Conservation (phyloP, 2,113 vertebrate species). For the Melanostigma gelatinosum region DNA sequence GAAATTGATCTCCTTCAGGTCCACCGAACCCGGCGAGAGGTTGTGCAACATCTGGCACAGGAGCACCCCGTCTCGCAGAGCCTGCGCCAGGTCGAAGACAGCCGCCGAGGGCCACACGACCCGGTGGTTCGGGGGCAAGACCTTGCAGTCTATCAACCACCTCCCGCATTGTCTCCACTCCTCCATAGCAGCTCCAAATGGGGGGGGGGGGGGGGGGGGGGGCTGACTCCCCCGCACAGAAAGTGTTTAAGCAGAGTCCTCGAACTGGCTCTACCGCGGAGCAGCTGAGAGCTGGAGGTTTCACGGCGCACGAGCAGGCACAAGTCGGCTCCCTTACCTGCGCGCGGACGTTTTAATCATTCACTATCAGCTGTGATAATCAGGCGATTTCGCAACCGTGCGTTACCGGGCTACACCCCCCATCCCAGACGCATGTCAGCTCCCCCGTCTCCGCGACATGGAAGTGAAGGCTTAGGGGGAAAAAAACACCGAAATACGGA, state of each 20-base stretch:
- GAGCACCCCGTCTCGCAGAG: slow-evolving; percentile 95
- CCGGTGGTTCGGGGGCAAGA: slow-evolving; percentile 94
- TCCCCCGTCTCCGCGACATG: slow-evolving; percentile 15
- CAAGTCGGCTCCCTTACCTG: slow-evolving; percentile 32
- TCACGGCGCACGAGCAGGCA: slow-evolving; percentile 36
- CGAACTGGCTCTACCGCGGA: slow-evolving; percentile 11
- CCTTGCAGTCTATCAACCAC: slow-evolving; percentile 98
- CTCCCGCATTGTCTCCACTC: slow-evolving; percentile 98
- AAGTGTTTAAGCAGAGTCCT: slow-evolving; percentile 13
- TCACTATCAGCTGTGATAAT: slow-evolving; percentile 30
- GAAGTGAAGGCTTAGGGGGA: slow-evolving; percentile 14
- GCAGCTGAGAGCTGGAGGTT: slow-evolving; percentile 18
- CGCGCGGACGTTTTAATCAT: slow-evolving; percentile 31
- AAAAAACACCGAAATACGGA: not conserved
- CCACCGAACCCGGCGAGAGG: slow-evolving; percentile 93
- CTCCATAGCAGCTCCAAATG: slow-evolving; percentile 85
- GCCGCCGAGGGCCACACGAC: slow-evolving; percentile 96
- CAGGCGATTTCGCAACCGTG: slow-evolving; percentile 44
- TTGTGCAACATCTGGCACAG: slow-evolving; percentile 98
- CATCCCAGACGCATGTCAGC: slow-evolving; percentile 56
- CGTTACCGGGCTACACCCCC: not conserved
- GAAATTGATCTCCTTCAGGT: slow-evolving; percentile 99
- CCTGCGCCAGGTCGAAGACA: slow-evolving; percentile 98
- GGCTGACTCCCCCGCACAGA: not conserved
- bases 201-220: too few species aligned